Percentiles rank a stretch among this genome's conserved stretches.
Evolutionary conservation across 1,140 invertebrate species (phyloP).

Genomic region (Trachymyrmex septentrionalis): DNA sequence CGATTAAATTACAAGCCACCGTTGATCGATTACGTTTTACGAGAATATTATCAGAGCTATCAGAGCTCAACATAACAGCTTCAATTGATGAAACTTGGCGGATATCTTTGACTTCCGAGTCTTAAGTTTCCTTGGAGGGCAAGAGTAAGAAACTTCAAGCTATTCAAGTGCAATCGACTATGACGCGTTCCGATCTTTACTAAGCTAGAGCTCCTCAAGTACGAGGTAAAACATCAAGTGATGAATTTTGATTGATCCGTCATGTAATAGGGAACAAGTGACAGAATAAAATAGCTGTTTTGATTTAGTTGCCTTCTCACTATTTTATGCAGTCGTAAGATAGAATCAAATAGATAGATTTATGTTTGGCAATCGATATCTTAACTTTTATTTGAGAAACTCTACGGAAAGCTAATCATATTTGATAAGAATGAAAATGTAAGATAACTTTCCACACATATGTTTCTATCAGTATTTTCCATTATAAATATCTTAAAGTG

Average conservation of each 20-base stretch:
- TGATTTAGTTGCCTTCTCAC: no score
- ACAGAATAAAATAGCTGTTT: no score
- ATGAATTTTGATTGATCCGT: no score
- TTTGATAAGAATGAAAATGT: neutral
- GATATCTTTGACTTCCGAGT: conserved; percentile 33
- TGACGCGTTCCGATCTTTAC: conserved; percentile 24
- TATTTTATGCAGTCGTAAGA: no score
- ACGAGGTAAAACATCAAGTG: no score
- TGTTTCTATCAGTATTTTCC: neutral
- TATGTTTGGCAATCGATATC: no score
- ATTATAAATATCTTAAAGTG: neutral
- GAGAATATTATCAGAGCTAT: conserved; percentile 16
- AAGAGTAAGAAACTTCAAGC: conserved; percentile 10
- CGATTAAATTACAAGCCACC: neutral
- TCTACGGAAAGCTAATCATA: neutral
- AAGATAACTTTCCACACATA: neutral
- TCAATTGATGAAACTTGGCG: conserved; percentile 51
- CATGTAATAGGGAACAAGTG: no score
- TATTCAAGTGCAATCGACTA: conserved; percentile 40
- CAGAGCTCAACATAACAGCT: conserved; percentile 3
- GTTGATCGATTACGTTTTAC: neutral
- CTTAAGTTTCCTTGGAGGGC: neutral
- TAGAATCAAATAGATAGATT: no score
- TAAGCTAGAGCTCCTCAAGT: no score
- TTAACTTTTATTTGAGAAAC: no score